Conservation (phyloP, 2,888 invertebrate species). For the Luperina nickerlii region DNA sequence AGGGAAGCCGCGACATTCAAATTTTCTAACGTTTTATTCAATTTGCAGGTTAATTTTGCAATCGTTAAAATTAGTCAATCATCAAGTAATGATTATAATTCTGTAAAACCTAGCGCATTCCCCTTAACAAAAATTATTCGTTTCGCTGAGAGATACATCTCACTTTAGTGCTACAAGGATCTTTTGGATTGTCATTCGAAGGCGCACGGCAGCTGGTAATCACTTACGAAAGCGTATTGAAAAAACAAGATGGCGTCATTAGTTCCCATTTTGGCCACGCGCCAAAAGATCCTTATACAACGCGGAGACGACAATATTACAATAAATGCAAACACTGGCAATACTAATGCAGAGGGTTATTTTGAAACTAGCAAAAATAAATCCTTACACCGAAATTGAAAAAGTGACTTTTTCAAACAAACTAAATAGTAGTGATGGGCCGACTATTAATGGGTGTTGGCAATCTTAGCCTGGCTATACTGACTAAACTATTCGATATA, state of each 20-base stretch:
- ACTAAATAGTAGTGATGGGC: no score
- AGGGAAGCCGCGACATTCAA: neutral
- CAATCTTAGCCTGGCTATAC: no score
- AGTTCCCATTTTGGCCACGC: neutral
- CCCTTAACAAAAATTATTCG: neutral
- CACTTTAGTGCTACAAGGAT: neutral
- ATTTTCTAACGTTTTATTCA: neutral
- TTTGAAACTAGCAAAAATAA: no score
- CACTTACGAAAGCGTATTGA: neutral
- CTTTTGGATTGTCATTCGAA: neutral
- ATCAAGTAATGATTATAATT: neutral
- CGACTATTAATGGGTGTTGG: no score
- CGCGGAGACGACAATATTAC: no score
- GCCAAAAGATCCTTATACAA: neutral
- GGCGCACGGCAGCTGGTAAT: neutral
- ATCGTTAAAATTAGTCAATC: neutral
- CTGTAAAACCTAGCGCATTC: neutral
- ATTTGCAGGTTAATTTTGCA: neutral
- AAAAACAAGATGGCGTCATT: neutral
- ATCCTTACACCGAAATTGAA: no score
- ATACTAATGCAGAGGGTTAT: no score
- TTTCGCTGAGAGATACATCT: neutral
- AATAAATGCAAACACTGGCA: no score
- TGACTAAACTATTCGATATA: no score
- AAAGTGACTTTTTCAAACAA: no score